Evolutionary conservation across 2,888 invertebrate species (phyloP), one percentile per base, ranked within the genome.

Genomic region (Unio delphinus): DNA sequence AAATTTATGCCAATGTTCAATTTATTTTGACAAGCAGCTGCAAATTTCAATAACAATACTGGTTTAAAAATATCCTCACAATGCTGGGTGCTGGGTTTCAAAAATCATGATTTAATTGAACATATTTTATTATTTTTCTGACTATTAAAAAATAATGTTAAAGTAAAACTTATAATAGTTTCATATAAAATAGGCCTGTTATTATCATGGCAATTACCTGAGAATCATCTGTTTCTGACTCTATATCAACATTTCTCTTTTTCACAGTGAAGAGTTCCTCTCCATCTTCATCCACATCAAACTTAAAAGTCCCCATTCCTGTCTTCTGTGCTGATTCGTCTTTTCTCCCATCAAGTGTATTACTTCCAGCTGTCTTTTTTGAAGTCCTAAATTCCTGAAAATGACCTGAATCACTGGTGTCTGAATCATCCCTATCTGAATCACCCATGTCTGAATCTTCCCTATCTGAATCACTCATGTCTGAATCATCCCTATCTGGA

Each of bases 361-460:
- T 64, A 65, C 20, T 65, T 55, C n/a, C 58, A 57, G 17, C 63
- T 58, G 56, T 67, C 58, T 61, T 69, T 62, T 18, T 77, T 73
- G 56, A 64, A 66, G 70, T 74, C 61, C 68, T 73, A 56, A 30
- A 23, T 57, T 60, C 58, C 28, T 45, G 26, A 26, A 23, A 7
- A 80, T 92, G 91, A 80, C 91, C 91, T 61, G 91, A 91, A 65
- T 88, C 82, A 68, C 85, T 81, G 71, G 56, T 82, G 79, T 61
- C 81, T 74, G 69, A 88, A 72, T 79, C 86, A 77, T 64, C 67
- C 23, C 23, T 11, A 26, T 62, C 67, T 61, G 64, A 59, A 26
- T 68, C 58, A 58, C 23, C 67, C 23, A 30, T 11, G 11, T 62
- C 67, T 61, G 64, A 59, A 26, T 68, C 58, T 55, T 28, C 61